Base-by-base conservation (phyloP, 2,797 vertebrate genomes). In the Cyprinella venusta region DNA sequence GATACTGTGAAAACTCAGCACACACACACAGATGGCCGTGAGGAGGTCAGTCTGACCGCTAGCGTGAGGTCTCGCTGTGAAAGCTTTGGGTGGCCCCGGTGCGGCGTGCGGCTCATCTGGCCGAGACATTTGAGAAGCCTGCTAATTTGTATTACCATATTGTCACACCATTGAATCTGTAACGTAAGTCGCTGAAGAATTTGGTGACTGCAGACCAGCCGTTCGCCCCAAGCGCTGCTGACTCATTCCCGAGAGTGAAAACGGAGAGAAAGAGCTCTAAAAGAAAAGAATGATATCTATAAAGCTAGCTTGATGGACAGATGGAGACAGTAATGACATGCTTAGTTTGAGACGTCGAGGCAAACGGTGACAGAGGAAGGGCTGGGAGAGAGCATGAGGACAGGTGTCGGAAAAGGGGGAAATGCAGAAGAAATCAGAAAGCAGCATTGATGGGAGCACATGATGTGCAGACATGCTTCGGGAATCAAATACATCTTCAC, bases 1-100 rank as follows among this genome's bases (percentile, higher is more conserved):
- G 65, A 56, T 70, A 70, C 87, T 71, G 88, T 89, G 88, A 85
- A 76, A 76, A 68, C 71, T 89, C 88, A 86, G 88, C 91, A 91
- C 91, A 92, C 91, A 91, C 90, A 92, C 89, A 90, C 68, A 26
- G 19, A 86, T 87, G 91, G 90, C 71, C 84, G 76, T 86, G 88
- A 85, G 89, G 90, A 90, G 89, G 88, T 85, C 88, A 85, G 72
- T 63, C 42, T 91, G 92, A 93, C 92, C 91, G 30, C 83, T 89
- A 67, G 87, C 88, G 88, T 92, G 91, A 92, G 91, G 91, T 93
- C 92, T 93, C 89, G 90, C 90, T 93, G 92, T 91, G 85, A 91
- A 52, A 61, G 33, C 54, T 85, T n/a, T 85, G 82, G 79, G 79
- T 82, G 75, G 84, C 54, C 63, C 30, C 10, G 70, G 30, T 70